Evolutionary conservation across 2,797 vertebrate species (phyloP), one percentile per base, ranked within the genome.

Genomic region (Pampus argenteus): DNA sequence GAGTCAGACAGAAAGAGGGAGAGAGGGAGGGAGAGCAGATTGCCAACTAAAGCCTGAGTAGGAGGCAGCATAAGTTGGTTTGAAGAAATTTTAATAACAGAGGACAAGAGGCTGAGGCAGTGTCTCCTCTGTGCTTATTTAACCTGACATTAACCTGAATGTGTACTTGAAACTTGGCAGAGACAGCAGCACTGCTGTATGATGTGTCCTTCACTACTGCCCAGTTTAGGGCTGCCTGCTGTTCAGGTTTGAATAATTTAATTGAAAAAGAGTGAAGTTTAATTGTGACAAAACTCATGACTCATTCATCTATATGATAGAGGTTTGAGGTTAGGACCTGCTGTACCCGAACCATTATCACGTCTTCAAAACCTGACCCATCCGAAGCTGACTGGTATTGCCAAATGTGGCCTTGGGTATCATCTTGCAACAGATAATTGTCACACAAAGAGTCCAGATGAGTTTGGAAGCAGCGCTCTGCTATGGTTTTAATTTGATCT

Each of bases 231-330:
- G 26, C 72, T 72, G 51, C 49, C 68, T 68, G 70, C 62, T 69
- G 69, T 59, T 67, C 74, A 66, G 47, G 45, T 74, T 75, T 56
- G 61, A 59, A 63, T 85, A 71, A 88, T 91, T 82, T 51, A 70
- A 82, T 76, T 83, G 72, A 87, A 81, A 44, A 78, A 59, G 57
- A 79, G 58, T 56, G 49, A 81, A 62, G 67, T 89, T 87, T 80
- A 84, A 87, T 80, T 80, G 79, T 89, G 82, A 86, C 86, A 84
- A 82, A 91, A 74, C 56, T n/a, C 80, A 75, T 62, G 78, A 86
- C n/a, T 89, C 84, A 83, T 89, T 86, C 79, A 75, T 88, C 84
- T 81, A 28, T 61, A 59, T 74, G 78, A 82, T 71, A 52, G 61
- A n/a, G n/a, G n/a, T n/a, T n/a, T n/a, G n/a, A n/a, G n/a, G n/a